A percentile compares a stretch with the other conserved stretches of the same genome.
These are phyloP conservation scores for Alosa alosa DNA, from an alignment of 2,113 vertebrate genomes.

Conservation along the genomic window DNA sequence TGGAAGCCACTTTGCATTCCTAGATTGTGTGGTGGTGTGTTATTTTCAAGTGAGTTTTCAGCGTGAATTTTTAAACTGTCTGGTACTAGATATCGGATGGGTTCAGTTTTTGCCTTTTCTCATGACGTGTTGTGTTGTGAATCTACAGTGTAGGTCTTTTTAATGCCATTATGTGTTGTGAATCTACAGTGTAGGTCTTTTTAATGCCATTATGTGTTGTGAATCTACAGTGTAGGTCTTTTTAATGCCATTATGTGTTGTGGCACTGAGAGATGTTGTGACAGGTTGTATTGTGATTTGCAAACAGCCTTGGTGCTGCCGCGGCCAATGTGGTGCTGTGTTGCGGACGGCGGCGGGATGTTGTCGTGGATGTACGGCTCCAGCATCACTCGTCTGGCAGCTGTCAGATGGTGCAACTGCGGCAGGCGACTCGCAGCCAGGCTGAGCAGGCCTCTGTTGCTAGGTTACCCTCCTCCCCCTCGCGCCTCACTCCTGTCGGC, in stretches of 20 bases:
- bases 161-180: too few species aligned
- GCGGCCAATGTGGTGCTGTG: not conserved
- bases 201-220: too few species aligned
- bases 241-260: too few species aligned
- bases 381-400: constrained; percentile 16
- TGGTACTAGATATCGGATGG: too few species aligned
- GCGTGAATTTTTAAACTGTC: too few species aligned
- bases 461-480: constrained; percentile 47
- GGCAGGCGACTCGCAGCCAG: not conserved
- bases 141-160: too few species aligned
- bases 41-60: too few species aligned
- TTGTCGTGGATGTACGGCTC: not conserved
- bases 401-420: constrained; percentile 24
- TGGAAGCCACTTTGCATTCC: not conserved
- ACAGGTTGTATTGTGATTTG: not conserved
- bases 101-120: too few species aligned
- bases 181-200: too few species aligned
- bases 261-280: too few species aligned
- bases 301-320: not conserved
- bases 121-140: too few species aligned
- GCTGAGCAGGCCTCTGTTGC: constrained; percentile 51
- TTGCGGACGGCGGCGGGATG: not conserved
- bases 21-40: not conserved
- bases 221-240: too few species aligned
- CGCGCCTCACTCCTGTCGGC: not conserved